These are phyloP conservation scores for Myotis findleyi DNA, from an alignment of 2,797 vertebrate genomes.

Conservation along the genomic window DNA sequence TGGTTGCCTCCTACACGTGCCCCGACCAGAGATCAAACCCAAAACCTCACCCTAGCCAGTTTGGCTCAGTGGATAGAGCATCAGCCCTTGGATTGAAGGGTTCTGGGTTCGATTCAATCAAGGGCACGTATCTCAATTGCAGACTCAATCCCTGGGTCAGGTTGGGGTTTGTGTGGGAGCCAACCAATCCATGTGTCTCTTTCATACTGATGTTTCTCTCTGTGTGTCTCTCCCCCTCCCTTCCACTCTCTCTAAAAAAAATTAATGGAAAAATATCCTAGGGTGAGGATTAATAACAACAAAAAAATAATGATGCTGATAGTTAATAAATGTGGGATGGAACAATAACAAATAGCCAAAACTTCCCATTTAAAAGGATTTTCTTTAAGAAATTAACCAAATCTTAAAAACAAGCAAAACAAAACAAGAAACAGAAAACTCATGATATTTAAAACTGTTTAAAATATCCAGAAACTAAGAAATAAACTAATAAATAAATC, in stretches of 20 bases:
- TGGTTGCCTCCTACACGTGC: not conserved
- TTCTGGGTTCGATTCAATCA: not conserved
- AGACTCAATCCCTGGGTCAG: not conserved
- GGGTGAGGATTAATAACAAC: not conserved
- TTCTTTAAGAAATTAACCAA: constrained; percentile 48
- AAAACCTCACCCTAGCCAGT: not conserved
- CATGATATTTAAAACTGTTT: constrained; percentile 3
- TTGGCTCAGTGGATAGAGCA: not conserved
- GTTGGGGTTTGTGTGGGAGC: not conserved
- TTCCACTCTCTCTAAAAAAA: not conserved
- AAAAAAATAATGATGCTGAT: not conserved
- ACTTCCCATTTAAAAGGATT: not conserved
- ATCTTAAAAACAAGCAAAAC: constrained; percentile 46
- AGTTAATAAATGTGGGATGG: not conserved
- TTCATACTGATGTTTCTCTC: not conserved
- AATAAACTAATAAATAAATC: not conserved
- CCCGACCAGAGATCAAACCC: not conserved
- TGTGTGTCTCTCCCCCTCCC: not conserved
- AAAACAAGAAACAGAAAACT: not conserved
- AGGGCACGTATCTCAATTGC: not conserved
- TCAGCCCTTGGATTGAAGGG: not conserved
- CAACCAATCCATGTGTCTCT: not conserved
- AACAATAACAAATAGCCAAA: not conserved
- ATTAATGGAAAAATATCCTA: not conserved
- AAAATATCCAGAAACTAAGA: constrained; percentile 55